Base-by-base conservation (phyloP, 2,113 vertebrate genomes). In the Cardinalis cardinalis region DNA sequence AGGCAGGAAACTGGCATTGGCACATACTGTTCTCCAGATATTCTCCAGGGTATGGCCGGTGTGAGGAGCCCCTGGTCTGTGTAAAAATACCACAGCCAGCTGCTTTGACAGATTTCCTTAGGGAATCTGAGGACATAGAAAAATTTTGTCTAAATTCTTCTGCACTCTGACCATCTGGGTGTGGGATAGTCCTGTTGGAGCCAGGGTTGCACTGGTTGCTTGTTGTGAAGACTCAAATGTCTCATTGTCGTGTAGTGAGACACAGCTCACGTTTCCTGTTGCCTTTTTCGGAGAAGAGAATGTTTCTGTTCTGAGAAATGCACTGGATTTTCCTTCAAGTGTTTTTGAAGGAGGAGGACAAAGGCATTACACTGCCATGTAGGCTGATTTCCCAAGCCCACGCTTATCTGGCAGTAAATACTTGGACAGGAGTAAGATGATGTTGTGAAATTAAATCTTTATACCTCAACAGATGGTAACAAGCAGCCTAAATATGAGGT, bases 371-470 rank as follows among this genome's bases (percentile, higher is more conserved):
- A 19, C 34, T 76, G 64, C 23, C 48, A 6, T 29, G 36, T 18
- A 46, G 53, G 68, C 60, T 72, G 55, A 46, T 73, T 77, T 69
- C 72, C 73, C 59, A 87, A 44, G 28, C 48, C 71, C 43, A n/a
- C 12, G 2, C 41, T 82, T 71, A 44, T 55, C 59, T 95, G 88
- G 70, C 60, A 87, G 63, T 73, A 78, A 91, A 65, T 65, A 60
- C 40, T 84, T 63, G 81, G 83, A 63, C 17, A 78, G 65, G 56
- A 65, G 31, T 52, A 74, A 76, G 76, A 89, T 55, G 53, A 79
- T 92, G 70, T 68, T 93, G 84, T 92, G 74, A 78, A 92, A 91
- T 59, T 69, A 59, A 84, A 72, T 72, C 48, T 75, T 51, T 29
- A 2, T 69, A 43, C 83, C n/a, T 56, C 68, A 94, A 44, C 74